These are phyloP conservation scores for Pinna nobilis DNA, from an alignment of 1,140 invertebrate species.

Conservation along the genomic window DNA sequence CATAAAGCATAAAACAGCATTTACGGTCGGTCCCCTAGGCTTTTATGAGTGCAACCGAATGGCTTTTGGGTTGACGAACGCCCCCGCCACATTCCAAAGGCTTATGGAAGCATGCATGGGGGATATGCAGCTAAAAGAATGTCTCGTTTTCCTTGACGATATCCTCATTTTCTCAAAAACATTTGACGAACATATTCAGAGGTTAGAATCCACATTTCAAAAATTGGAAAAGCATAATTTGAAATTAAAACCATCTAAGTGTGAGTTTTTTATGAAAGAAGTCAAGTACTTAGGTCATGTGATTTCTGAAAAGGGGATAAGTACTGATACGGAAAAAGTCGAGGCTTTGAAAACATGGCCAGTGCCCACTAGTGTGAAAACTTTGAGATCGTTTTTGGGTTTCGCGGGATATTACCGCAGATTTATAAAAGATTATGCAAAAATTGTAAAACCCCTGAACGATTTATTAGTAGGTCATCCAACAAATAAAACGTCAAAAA, in stretches of 20 bases:
- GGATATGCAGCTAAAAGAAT: constrained; percentile 16
- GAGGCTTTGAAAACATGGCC: constrained; percentile 54
- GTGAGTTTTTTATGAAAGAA: background rate
- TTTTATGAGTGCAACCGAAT: constrained; percentile 10
- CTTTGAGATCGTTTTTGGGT: constrained; percentile 60
- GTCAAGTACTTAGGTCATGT: constrained; percentile 52
- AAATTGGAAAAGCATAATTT: constrained; percentile 13
- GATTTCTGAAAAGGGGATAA: constrained; percentile 51
- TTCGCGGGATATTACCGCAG: constrained; percentile 54
- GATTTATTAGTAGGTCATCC: constrained; percentile 39
- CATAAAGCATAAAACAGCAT: constrained; percentile 15
- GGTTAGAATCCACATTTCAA: constrained; percentile 17
- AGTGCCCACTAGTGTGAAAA: constrained; percentile 44
- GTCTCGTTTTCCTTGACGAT: constrained; percentile 17
- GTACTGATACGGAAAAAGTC: constrained; percentile 55
- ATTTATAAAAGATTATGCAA: constrained; percentile 54
- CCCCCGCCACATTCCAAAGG: constrained; percentile 26
- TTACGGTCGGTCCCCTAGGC: constrained; percentile 6
- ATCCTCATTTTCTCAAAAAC: constrained; percentile 29
- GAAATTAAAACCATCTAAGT: background rate
- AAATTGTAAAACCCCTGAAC: constrained; percentile 47
- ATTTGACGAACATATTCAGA: constrained; percentile 21
- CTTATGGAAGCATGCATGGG: constrained; percentile 27
- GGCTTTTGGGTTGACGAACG: constrained; percentile 19
- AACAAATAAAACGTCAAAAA: constrained; percentile 16